Percentiles rank a stretch among this genome's conserved stretches.
Conservation (phyloP, 2,797 vertebrate species). For the Poecilia gillii region DNA sequence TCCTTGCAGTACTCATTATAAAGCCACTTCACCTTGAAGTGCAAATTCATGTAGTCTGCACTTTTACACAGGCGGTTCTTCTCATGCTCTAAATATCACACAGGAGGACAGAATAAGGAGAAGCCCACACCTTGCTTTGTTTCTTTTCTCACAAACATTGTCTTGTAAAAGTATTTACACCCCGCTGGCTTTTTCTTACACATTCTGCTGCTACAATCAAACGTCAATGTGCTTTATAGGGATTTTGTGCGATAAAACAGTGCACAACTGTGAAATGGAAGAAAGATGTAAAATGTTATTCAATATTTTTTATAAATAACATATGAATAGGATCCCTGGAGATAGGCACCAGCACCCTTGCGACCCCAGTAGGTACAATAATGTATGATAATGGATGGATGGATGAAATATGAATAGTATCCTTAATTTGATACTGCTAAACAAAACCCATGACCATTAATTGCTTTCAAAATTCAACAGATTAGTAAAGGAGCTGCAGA, state of each 20-base stretch:
- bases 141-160: background rate
- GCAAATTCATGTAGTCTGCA: constrained; percentile 98
- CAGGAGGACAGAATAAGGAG: constrained; percentile 31
- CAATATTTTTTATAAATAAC: background rate
- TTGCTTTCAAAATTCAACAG: background rate
- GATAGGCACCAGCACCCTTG: too few species aligned
- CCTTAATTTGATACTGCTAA: background rate
- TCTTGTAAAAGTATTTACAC: background rate
- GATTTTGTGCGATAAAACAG: background rate
- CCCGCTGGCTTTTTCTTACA: background rate
- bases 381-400: too few species aligned
- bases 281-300: background rate
- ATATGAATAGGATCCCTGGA: background rate
- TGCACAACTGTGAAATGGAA: background rate
- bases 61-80: constrained; percentile 97
- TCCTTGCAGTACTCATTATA: constrained; percentile 97
- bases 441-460: background rate
- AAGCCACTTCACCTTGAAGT: constrained; percentile 99
- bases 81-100: constrained; percentile 87
- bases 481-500: background rate
- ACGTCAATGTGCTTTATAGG: background rate
- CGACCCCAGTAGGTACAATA: too few species aligned
- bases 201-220: background rate
- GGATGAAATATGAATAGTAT: background rate
- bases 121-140: constrained; percentile 3